A percentile compares a stretch with the other conserved stretches of the same genome.
phyloP scores from a whole-genome alignment of 2,888 invertebrate species.

The Diaphora mendica region DNA sequence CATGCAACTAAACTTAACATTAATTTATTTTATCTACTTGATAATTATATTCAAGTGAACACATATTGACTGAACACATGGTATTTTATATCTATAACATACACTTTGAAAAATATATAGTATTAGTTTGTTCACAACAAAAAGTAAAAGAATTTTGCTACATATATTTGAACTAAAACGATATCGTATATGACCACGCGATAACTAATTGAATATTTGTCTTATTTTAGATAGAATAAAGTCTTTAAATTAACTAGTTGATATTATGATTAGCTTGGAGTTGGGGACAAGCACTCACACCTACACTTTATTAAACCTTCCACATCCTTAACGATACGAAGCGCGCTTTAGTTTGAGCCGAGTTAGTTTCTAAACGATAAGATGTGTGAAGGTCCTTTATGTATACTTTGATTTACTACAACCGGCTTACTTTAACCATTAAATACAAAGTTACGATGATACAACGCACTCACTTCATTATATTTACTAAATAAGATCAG shows the following conservation, averaged over 20 bases:
- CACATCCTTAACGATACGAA: background rate
- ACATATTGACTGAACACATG: conserved; percentile 80
- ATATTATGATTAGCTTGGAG: conserved; percentile 42
- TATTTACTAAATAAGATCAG: conserved; percentile 46
- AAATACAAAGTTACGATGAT: conserved; percentile 37
- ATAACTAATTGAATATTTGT: conserved; percentile 62
- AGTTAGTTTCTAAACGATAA: background rate
- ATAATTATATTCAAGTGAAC: conserved; percentile 72
- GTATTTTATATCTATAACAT: conserved; percentile 57
- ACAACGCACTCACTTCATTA: conserved; percentile 41
- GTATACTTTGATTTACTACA: conserved; percentile 19
- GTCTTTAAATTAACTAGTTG: conserved; percentile 70
- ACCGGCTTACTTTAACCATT: conserved; percentile 34
- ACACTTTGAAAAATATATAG: conserved; percentile 48
- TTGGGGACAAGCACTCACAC: conserved; percentile 27
- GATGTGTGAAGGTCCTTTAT: background rate
- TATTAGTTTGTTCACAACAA: conserved; percentile 49
- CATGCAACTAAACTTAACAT: conserved; percentile 56
- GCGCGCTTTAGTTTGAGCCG: background rate
- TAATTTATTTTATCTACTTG: conserved; percentile 55
- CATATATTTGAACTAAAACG: conserved; percentile 79
- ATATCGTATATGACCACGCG: conserved; percentile 67
- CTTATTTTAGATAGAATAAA: conserved; percentile 65
- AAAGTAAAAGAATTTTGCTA: conserved; percentile 75
- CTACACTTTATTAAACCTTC: conserved; percentile 18